phyloP scores from a whole-genome alignment of 2,797 vertebrate species.

The Lophotriccus pileatus region DNA sequence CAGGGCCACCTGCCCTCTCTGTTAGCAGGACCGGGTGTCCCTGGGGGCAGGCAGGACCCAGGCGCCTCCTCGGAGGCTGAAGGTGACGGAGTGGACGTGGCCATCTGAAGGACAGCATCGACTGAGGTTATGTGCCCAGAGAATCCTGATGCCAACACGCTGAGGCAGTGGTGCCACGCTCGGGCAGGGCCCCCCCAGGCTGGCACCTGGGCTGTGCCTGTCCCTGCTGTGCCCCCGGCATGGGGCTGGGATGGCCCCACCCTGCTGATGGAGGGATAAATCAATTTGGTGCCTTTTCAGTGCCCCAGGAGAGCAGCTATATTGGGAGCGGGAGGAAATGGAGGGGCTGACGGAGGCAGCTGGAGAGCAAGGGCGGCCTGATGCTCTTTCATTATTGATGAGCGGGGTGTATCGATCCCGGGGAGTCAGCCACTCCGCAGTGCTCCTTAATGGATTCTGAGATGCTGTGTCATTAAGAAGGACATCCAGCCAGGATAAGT shows the following conservation, averaged over 20 bases:
- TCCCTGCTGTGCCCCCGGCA: accelerated
- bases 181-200: neutral
- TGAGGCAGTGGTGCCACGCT: accelerated
- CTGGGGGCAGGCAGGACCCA: neutral
- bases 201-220: neutral
- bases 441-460: conserved; percentile 53
- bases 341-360: conserved; percentile 20
- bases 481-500: neutral
- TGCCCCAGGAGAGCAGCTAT: neutral
- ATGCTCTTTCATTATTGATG: conserved; percentile 54
- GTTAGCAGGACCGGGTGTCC: accelerated
- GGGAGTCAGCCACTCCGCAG: neutral
- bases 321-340: conserved; percentile 16
- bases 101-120: neutral
- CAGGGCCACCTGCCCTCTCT: too few relatives aligned
- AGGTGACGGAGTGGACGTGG: neutral
- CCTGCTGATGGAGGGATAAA: conserved; percentile 13
- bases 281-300: neutral
- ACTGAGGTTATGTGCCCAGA: neutral
- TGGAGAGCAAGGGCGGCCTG: conserved; percentile 45
- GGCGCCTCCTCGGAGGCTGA: neutral
- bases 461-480: conserved; percentile 67
- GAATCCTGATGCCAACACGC: neutral
- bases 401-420: conserved; percentile 6
- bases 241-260: neutral